Conservation (phyloP, 2,888 invertebrate species). For the Hyppa rectilinea region DNA sequence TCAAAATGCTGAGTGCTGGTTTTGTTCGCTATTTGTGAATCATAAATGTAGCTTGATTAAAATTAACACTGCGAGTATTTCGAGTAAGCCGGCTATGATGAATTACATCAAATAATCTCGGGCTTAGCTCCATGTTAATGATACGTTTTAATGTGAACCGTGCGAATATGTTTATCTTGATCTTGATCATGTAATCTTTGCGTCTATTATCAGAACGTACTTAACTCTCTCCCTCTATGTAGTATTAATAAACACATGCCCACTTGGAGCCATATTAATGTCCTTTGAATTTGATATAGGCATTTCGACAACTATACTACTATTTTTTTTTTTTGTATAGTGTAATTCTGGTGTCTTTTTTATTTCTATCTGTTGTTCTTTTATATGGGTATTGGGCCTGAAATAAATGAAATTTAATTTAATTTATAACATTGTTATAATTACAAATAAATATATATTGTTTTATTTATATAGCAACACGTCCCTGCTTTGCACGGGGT, state of each 20-base stretch:
- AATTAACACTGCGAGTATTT: constrained; percentile 43
- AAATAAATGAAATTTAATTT: too few species aligned
- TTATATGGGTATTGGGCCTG: too few species aligned
- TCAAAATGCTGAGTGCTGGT: constrained; percentile 19
- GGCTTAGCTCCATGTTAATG: constrained; percentile 42
- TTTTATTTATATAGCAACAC: not conserved
- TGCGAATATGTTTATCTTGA: constrained; percentile 34
- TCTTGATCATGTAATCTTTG: constrained; percentile 28
- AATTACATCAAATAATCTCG: constrained; percentile 53
- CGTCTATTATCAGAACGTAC: not conserved
- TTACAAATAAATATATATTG: not conserved
- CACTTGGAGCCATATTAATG: not conserved
- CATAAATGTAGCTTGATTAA: constrained; percentile 60
- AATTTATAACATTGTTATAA: not conserved
- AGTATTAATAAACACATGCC: not conserved
- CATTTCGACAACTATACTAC: not conserved
- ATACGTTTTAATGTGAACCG: constrained; percentile 41
- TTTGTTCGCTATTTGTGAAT: constrained; percentile 53
- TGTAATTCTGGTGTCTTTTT: too few species aligned
- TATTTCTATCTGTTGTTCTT: too few species aligned
- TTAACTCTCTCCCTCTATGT: not conserved
- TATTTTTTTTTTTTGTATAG: too few species aligned
- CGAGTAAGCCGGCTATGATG: constrained; percentile 48
- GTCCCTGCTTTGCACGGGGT: too few species aligned
- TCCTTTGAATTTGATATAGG: constrained; percentile 5